Evolutionary conservation across 1,140 invertebrate species (phyloP).

Genomic region (Aphaenogaster ashmeadi): DNA sequence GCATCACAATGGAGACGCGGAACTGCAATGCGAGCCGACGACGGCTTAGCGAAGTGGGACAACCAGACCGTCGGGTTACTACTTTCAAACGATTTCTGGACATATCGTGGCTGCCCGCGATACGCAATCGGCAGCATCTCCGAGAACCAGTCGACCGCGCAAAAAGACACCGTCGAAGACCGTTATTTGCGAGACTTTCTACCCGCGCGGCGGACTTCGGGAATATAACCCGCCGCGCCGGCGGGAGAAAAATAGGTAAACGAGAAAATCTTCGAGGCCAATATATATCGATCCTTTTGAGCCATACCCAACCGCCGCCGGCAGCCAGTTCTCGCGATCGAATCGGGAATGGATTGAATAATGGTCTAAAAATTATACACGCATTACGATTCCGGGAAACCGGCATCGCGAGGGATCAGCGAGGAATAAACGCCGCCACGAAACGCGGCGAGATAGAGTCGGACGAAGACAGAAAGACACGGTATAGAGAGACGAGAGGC

Average conservation of each 20-base stretch:
- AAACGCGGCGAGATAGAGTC: constrained; percentile 3
- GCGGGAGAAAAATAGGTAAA: constrained; percentile 28
- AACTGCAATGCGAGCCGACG: constrained; percentile 68
- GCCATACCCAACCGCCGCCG: neutral
- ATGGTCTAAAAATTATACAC: constrained; percentile 16
- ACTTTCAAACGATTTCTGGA: constrained; percentile 74
- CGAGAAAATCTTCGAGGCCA: constrained; percentile 8
- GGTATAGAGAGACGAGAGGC: constrained; percentile 56
- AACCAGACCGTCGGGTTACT: constrained; percentile 48
- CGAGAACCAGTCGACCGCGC: constrained; percentile 46
- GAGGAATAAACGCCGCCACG: neutral
- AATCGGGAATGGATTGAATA: constrained; percentile 6
- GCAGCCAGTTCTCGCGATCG: constrained; percentile 3
- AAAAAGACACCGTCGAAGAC: constrained; percentile 45
- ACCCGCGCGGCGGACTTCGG: constrained; percentile 26
- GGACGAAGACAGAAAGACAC: neutral
- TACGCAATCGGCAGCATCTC: constrained; percentile 31
- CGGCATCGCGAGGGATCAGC: constrained; percentile 3
- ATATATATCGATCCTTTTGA: constrained; percentile 42
- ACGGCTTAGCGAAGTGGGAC: constrained; percentile 63
- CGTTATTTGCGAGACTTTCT: constrained; percentile 51
- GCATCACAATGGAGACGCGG: constrained; percentile 69
- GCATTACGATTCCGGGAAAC: constrained; percentile 29
- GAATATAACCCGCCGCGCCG: neutral
- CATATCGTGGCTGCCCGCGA: constrained; percentile 19